These are phyloP conservation scores for Corapipo altera DNA, from an alignment of 2,113 vertebrate species.

Conservation along the genomic window DNA sequence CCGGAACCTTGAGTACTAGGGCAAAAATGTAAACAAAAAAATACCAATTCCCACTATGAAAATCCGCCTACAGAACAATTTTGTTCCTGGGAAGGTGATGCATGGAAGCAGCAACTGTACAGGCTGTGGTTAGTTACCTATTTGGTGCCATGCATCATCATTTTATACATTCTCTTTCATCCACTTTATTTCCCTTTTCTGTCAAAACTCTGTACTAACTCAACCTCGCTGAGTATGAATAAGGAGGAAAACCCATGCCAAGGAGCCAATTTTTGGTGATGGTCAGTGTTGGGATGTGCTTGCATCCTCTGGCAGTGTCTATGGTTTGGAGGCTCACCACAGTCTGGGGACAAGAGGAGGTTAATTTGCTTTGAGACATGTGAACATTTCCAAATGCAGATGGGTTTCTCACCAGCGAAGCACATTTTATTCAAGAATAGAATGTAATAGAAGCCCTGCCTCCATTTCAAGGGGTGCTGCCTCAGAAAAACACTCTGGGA, in stretches of 20 bases:
- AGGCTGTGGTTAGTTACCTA: background rate
- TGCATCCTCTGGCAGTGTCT: fast-evolving
- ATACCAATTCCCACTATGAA: background rate
- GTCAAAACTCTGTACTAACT: background rate
- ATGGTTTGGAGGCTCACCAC: background rate
- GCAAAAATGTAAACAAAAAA: background rate
- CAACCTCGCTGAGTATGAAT: background rate
- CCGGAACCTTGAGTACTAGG: background rate
- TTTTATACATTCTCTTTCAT: background rate
- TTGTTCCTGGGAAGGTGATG: background rate
- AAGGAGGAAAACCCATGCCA: background rate
- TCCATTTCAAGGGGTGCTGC: background rate
- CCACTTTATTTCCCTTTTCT: background rate
- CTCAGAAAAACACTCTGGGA: background rate
- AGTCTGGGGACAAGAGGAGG: background rate
- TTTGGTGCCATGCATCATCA: background rate
- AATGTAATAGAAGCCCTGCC: background rate
- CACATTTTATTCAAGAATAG: background rate
- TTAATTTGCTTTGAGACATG: fast-evolving
- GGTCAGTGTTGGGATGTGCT: fast-evolving
- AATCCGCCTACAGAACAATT: background rate
- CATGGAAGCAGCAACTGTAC: background rate
- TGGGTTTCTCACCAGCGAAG: background rate
- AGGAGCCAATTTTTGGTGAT: background rate
- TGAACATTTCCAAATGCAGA: background rate